Evolutionary conservation across 2,113 vertebrate genomes (phyloP), one percentile per base, ranked within the genome.

Genomic region (Strix aluco): DNA sequence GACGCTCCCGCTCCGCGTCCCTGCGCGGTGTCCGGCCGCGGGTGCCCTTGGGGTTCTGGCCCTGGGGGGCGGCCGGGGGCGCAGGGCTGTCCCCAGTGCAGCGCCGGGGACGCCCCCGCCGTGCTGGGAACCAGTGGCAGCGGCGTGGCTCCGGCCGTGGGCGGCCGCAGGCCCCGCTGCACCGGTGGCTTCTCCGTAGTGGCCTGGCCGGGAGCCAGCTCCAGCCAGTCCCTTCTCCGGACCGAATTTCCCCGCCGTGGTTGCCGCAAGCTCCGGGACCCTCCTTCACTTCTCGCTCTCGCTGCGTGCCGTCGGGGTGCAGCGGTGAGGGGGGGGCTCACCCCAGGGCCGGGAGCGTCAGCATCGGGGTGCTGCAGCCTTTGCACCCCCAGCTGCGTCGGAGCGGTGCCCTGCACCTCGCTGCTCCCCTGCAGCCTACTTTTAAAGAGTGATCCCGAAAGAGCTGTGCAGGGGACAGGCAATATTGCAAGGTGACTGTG

Each of bases 401-500:
- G 59, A 46, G 52, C 71, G 8, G 44, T 14, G 84, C 93, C 61
- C 93, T 7, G 61, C 66, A 13, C 89, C 67, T 59, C 4, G 22
- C 79, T 47, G 86, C 62, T 86, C 46, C 81, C 72, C 58, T 40
- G 69, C 94, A 95, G 82, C 94, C 92, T 75, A 69, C 90, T 97
- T 88, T 42, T 18, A 21, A 22, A 58, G 54, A 44, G 82, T 2
- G 52, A 72, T 71, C 85, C 94, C 36, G 4, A 46, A 29, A 69
- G 85, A 69, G 85, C 88, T 55, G 84, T 22, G 44, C 85, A 81
- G 87, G 90, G 85, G 78, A 74, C 74, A 25, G 85, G 52, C 73
- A 23, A 21, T 23, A 4, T 63, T 25, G 75, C 94, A 90, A 96
- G 94, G 94, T 93, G 96, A 96, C 88, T 57, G 82, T 71, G 87